Base-by-base conservation (phyloP, 2,797 vertebrate genomes). In the Hydrocynus forskahlii region DNA sequence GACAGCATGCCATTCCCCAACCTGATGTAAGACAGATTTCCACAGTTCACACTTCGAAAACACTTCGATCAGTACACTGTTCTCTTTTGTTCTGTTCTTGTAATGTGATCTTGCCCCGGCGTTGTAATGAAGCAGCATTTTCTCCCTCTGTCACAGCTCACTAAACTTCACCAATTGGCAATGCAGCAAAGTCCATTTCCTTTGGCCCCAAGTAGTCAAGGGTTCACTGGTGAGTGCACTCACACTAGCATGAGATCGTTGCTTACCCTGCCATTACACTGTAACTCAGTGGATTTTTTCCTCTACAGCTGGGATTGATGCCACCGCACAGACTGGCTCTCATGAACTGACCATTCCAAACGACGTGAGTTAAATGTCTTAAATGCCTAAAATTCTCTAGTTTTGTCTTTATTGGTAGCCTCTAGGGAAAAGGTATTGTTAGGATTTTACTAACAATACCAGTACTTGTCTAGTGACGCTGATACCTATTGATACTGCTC, bases 301-400 rank as follows among this genome's bases (percentile, higher is more conserved):
- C 25, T 48, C 16, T 38, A n/a, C 60, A 90, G 90, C 92, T 97
- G 97, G 97, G 89, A 97, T 99, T 90, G 98, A 99, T 89, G 96
- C 97, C 81, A 95, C 96, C 81, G 96, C 97, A 91, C 98, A 99
- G 90, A 97, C 97, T 88, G 97, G 96, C 92, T 99, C 97, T 90
- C 97, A 99, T 80, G 97, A 99, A 97, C 97, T 99, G 95, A 98
- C 97, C 96, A 99, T 99, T 97, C 97, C 97, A 96, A 99, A 99
- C 19, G 97, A 99, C 92, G 97, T 99, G 93, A 95, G 97, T 96
- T 50, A 88, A n/a, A n/a, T n/a, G 29, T 29, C 29, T 43, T 43
- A 43, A 43, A 43, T 43, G 43, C 43, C 1, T 29, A 29, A 1
- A 29, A 29, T 29, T 29, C 29, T 29, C 29, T 29, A 29, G 29